Conservation (phyloP, 2,888 invertebrate species). For the Alcis repandata region DNA sequence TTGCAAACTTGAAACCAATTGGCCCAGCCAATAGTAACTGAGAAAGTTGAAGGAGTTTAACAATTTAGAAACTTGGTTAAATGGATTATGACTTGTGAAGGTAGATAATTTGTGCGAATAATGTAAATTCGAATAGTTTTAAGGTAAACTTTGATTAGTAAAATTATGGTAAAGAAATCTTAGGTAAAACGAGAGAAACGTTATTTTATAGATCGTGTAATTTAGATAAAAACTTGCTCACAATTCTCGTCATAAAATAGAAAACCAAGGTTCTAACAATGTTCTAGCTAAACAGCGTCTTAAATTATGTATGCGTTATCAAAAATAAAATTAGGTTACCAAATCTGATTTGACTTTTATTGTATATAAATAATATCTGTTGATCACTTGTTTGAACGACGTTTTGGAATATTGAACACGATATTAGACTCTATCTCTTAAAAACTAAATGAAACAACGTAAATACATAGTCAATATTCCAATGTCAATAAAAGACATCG, state of each 20-base stretch:
- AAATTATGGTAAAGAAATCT: not conserved
- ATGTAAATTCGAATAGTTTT: slow-evolving; percentile 18
- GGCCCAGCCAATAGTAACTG: slow-evolving; percentile 47
- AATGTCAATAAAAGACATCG: too few relatives aligned
- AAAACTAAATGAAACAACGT: too few relatives aligned
- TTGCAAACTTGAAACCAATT: slow-evolving; percentile 48
- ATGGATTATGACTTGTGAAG: slow-evolving; percentile 38
- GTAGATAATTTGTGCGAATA: slow-evolving; percentile 6
- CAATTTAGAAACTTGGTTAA: slow-evolving; percentile 44
- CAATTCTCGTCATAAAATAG: too few relatives aligned
- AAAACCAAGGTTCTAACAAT: too few relatives aligned
- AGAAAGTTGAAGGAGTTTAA: slow-evolving; percentile 42
- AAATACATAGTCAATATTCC: too few relatives aligned
- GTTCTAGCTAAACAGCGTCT: not conserved
- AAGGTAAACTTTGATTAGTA: not conserved
- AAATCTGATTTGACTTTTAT: too few relatives aligned
- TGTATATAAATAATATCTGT: too few relatives aligned
- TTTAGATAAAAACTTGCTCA: not conserved
- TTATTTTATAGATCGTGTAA: not conserved
- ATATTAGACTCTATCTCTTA: too few relatives aligned
- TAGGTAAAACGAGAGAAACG: not conserved
- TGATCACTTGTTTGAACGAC: too few relatives aligned
- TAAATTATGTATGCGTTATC: too few relatives aligned
- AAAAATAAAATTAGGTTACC: too few relatives aligned
- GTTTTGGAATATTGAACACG: too few relatives aligned